Percentiles rank a stretch among this genome's conserved stretches.
phyloP scores from a whole-genome alignment of 2,797 vertebrate genomes.

The Telmatherina bonti region DNA sequence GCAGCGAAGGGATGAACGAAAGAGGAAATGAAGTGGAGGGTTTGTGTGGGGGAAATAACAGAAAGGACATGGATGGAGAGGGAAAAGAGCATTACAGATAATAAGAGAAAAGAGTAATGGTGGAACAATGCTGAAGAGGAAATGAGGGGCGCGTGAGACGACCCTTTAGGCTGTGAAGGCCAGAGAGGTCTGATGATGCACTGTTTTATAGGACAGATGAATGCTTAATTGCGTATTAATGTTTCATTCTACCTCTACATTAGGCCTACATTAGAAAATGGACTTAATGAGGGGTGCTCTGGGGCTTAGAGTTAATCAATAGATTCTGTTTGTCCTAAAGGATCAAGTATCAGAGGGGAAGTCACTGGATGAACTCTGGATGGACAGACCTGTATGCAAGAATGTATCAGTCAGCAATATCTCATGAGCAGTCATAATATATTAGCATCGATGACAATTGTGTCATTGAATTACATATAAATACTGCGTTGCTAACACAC shows the following conservation, averaged over 20 bases:
- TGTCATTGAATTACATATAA: background rate
- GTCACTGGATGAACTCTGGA: slow-evolving; percentile 3
- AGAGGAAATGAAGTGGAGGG: background rate
- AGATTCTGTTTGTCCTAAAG: slow-evolving; percentile 35
- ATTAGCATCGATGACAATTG: background rate
- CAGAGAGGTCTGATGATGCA: slow-evolving; percentile 34
- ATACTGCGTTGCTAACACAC: background rate
- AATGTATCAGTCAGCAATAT: background rate
- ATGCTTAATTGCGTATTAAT: slow-evolving; percentile 58
- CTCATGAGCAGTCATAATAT: background rate
- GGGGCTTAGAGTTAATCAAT: slow-evolving; percentile 46
- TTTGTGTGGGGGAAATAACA: background rate
- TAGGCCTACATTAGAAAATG: slow-evolving; percentile 33
- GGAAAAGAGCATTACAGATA: slow-evolving; percentile 1
- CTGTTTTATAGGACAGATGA: slow-evolving; percentile 55
- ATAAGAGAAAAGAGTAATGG: slow-evolving; percentile 51
- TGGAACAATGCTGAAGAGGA: slow-evolving; percentile 53
- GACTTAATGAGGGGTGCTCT: slow-evolving; percentile 51
- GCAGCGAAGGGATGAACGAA: background rate
- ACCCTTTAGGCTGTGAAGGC: slow-evolving; percentile 53
- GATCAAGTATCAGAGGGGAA: slow-evolving; percentile 5
- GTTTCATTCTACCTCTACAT: slow-evolving; percentile 65
- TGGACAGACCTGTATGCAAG: background rate
- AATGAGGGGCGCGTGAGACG: slow-evolving; percentile 59
- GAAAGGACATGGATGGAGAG: slow-evolving; percentile 1